These are phyloP conservation scores for Empis stercorea DNA, from an alignment of 2,888 invertebrate species.

Conservation along the genomic window DNA sequence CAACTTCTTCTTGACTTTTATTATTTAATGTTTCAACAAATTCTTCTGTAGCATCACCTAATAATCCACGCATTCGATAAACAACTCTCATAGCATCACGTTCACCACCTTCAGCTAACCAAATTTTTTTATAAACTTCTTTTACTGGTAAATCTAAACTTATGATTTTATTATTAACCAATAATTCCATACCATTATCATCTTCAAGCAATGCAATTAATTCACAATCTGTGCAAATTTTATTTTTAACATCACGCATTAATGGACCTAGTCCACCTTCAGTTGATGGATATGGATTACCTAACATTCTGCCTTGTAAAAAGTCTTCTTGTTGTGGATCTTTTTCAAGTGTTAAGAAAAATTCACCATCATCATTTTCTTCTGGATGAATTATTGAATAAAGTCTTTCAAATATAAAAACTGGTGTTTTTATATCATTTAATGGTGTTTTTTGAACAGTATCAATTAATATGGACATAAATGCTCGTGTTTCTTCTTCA, in stretches of 20 bases:
- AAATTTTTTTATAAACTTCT: constrained; percentile 72
- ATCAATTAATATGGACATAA: constrained; percentile 94
- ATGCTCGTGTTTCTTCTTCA: constrained; percentile 89
- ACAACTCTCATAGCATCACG: constrained; percentile 95
- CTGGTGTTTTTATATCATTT: constrained; percentile 89
- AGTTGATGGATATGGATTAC: constrained; percentile 91
- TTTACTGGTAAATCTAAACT: constrained; percentile 91
- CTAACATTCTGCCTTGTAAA: constrained; percentile 88
- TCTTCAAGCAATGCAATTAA: constrained; percentile 94
- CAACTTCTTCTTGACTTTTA: constrained; percentile 72
- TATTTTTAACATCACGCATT: constrained; percentile 98
- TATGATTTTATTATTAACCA: constrained; percentile 97
- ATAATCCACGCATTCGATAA: constrained; percentile 92
- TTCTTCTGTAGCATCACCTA: constrained; percentile 98
- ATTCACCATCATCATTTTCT: constrained; percentile 93
- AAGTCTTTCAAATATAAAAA: constrained; percentile 92
- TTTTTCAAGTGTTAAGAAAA: constrained; percentile 91
- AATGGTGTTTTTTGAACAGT: constrained; percentile 84
- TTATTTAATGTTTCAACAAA: constrained; percentile 89
- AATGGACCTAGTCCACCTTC: constrained; percentile 92
- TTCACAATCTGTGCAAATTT: constrained; percentile 96
- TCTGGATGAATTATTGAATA: constrained; percentile 97
- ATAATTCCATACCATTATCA: constrained; percentile 95
- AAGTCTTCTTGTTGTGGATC: constrained; percentile 99
- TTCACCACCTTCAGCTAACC: constrained; percentile 80